Conservation (phyloP, 2,113 vertebrate species). For the Deroptyus accipitrinus region DNA sequence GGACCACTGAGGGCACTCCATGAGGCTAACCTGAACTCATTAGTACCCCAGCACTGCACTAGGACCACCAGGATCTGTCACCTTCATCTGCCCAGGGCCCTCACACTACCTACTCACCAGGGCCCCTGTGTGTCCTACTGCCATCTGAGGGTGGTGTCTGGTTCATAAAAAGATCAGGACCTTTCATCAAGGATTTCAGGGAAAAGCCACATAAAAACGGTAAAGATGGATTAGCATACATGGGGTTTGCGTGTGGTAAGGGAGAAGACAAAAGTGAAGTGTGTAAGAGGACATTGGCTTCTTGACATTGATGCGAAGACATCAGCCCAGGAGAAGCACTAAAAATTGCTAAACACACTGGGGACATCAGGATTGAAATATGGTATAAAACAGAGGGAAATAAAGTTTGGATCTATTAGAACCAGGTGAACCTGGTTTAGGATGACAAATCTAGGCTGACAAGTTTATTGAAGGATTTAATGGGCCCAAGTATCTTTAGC, state of each 20-base stretch:
- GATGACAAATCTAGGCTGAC: background rate
- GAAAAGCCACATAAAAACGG: background rate
- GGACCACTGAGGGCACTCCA: background rate
- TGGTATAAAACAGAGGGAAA: background rate
- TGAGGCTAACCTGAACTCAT: background rate
- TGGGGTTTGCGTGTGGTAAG: too few relatives aligned
- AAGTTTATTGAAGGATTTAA: background rate
- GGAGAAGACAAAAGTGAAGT: background rate
- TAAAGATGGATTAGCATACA: background rate
- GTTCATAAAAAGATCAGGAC: background rate
- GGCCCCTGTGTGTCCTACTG: background rate
- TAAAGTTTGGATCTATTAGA: background rate
- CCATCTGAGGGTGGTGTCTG: background rate
- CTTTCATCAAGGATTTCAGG: background rate
- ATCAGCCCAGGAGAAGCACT: background rate
- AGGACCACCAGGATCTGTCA: background rate
- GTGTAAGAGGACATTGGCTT: background rate
- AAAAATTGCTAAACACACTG: background rate
- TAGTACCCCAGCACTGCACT: background rate
- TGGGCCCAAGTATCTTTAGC: background rate
- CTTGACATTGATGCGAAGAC: background rate
- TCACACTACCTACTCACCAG: background rate
- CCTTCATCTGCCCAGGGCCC: background rate
- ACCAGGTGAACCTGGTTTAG: background rate
- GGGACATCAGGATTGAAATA: background rate